phyloP scores from a whole-genome alignment of 2,797 vertebrate genomes.

The Pseudomugil gertrudae region DNA sequence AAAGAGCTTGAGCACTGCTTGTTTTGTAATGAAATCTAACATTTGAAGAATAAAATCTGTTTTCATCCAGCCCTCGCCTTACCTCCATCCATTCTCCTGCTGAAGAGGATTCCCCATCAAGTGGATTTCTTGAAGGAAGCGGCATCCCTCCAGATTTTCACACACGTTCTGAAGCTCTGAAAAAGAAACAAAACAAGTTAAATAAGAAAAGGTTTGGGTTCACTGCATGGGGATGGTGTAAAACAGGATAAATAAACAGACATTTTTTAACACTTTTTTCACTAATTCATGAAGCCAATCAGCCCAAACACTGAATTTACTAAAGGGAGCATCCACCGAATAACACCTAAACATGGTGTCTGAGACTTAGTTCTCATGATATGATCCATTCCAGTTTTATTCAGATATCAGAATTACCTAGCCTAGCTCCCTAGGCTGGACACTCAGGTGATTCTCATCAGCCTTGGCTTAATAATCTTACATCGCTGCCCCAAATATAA shows the following conservation, averaged over 20 bases:
- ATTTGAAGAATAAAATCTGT: background rate
- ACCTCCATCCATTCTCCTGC: slow-evolving; percentile 90
- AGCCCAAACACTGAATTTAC: background rate
- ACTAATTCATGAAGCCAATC: background rate
- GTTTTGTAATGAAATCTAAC: background rate
- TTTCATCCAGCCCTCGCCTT: slow-evolving; percentile 34
- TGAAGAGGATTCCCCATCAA: slow-evolving; percentile 89
- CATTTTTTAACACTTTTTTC: background rate
- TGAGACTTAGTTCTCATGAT: background rate
- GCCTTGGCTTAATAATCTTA: background rate
- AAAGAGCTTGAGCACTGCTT: background rate
- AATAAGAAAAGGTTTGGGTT: slow-evolving; percentile 2
- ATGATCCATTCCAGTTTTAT: background rate
- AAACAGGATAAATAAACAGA: slow-evolving; percentile 11
- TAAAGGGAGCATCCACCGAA: background rate
- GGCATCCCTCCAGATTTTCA: slow-evolving; percentile 81
- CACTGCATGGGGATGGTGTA: background rate
- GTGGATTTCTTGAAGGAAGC: slow-evolving; percentile 80
- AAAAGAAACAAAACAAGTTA: slow-evolving; percentile 21
- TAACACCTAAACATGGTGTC: background rate
- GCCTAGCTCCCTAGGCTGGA: too few species aligned
- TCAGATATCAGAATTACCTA: background rate
- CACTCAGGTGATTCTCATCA: background rate
- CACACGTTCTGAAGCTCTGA: slow-evolving; percentile 83
- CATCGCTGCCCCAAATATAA: background rate